Conservation (phyloP, 2,113 vertebrate species). For the Cranoglanis bouderius region DNA sequence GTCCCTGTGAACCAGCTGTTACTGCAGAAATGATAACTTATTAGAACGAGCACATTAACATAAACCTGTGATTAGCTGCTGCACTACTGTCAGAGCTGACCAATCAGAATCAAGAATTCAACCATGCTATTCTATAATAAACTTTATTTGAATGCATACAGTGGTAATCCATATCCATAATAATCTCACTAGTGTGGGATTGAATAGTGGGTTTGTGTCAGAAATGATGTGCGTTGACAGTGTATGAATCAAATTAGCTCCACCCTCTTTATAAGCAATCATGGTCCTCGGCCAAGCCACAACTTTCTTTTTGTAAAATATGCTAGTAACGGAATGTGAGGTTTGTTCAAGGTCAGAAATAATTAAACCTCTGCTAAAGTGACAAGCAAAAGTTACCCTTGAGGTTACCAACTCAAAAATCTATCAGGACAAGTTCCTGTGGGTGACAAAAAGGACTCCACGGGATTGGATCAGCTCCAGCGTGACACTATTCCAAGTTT, state of each 20-base stretch:
- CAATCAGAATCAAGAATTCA: neutral
- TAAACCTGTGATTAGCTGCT: neutral
- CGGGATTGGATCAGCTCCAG: constrained; percentile 26
- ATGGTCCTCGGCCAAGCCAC: neutral
- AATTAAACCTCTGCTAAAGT: neutral
- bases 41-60: neutral
- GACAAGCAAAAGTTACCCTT: neutral
- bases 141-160: neutral
- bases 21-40: neutral
- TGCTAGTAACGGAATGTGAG: neutral
- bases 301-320: neutral
- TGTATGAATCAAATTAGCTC: neutral
- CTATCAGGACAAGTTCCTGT: neutral
- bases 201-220: neutral
- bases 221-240: neutral
- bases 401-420: neutral
- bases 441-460: constrained; percentile 22
- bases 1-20: neutral
- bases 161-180: neutral
- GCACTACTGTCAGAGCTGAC: neutral
- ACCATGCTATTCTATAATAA: neutral
- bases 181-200: neutral
- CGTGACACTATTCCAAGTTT: constrained; percentile 63
- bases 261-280: neutral
- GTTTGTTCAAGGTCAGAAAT: neutral